Conservation (phyloP, 2,113 vertebrate genomes). For the Solea senegalensis region DNA sequence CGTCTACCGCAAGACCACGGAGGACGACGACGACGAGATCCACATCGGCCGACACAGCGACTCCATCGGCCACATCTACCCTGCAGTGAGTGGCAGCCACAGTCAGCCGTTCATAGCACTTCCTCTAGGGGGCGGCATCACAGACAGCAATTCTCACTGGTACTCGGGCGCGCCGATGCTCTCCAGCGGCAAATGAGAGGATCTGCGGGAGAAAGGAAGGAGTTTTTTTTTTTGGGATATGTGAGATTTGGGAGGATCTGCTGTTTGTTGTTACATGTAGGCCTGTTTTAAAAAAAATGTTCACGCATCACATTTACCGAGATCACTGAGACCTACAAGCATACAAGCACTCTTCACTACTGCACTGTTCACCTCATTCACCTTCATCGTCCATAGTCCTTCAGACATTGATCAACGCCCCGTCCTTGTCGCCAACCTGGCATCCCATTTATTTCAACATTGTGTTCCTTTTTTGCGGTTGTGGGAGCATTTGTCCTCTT, state of each 20-base stretch:
- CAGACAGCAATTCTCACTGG: constrained; percentile 84
- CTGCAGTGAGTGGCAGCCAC: constrained; percentile 90
- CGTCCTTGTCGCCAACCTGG: constrained; percentile 14
- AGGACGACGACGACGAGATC: constrained; percentile 95
- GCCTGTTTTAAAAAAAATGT: constrained; percentile 47
- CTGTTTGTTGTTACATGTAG: constrained; percentile 31
- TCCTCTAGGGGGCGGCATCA: constrained; percentile 77
- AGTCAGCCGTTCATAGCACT: constrained; percentile 82
- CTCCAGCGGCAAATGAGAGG: constrained; percentile 76
- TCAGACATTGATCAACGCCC: constrained; percentile 20
- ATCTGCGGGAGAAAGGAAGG: constrained; percentile 3
- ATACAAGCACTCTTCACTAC: constrained; percentile 21
- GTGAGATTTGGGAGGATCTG: constrained; percentile 20
- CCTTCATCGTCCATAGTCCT: constrained; percentile 33
- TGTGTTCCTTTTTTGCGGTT: constrained; percentile 18
- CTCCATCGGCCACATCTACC: constrained; percentile 94
- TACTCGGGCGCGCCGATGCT: constrained; percentile 81
- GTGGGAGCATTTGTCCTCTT: constrained; percentile 24
- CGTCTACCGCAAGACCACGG: constrained; percentile 97
- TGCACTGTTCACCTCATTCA: constrained; percentile 19
- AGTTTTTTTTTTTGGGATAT: constrained; percentile 14
- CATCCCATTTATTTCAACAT: constrained; percentile 31
- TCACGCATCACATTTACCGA: constrained; percentile 31
- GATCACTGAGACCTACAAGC: not conserved
- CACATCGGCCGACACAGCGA: constrained; percentile 94